These are phyloP conservation scores for Pyrgus malvae DNA, from an alignment of 2,888 invertebrate species.

Conservation along the genomic window DNA sequence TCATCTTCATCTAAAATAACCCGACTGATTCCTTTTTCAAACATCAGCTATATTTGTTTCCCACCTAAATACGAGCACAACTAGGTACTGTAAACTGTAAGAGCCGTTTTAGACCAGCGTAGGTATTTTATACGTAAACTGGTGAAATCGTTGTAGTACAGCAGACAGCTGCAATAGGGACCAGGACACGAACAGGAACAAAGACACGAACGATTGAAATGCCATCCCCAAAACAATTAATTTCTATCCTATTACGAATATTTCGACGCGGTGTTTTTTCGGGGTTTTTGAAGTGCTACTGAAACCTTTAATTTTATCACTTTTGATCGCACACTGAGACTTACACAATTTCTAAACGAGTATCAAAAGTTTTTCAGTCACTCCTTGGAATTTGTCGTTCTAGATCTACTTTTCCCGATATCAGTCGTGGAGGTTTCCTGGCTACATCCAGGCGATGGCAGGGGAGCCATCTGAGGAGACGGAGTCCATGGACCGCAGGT, in stretches of 20 bases:
- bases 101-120: no score
- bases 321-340: background rate
- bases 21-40: no score
- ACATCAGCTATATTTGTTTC: no score
- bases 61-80: no score
- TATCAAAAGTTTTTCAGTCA: background rate
- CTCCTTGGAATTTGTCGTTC: background rate
- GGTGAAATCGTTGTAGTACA: no score
- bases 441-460: constrained; percentile 74
- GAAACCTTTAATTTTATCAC: constrained; percentile 1
- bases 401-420: background rate
- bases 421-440: constrained; percentile 7
- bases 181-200: no score
- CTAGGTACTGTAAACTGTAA: no score
- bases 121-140: no score
- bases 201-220: constrained; percentile 3
- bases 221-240: background rate
- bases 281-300: constrained; percentile 8
- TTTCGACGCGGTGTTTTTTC: constrained; percentile 2
- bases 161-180: no score
- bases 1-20: no score
- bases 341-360: background rate
- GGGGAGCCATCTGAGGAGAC: constrained; percentile 68
- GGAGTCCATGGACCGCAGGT: constrained; percentile 64
- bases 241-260: constrained; percentile 15